Evolutionary conservation across 1,140 invertebrate genomes (phyloP).

Genomic region (Heterodera schachtii): DNA sequence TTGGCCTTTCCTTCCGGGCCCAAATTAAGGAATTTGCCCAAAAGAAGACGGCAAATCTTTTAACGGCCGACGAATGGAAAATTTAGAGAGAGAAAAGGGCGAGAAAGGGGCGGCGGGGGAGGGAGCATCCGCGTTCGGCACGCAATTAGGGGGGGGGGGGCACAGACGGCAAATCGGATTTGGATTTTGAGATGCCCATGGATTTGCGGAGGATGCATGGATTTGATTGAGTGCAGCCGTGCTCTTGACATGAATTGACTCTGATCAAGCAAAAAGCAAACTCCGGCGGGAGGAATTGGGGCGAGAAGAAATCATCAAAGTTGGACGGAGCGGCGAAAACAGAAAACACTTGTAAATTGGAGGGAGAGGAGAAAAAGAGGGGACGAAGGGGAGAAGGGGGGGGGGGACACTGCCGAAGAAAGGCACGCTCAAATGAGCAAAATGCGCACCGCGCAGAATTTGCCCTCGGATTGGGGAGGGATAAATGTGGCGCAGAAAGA

Average conservation of each 20-base stretch:
- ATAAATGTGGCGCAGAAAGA: background rate
- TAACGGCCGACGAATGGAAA: background rate
- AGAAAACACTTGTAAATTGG: background rate
- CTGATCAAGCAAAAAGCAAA: background rate
- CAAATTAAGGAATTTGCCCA: slow-evolving; percentile 4
- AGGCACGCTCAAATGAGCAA: slow-evolving; percentile 2
- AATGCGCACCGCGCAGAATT: background rate
- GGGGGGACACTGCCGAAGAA: background rate
- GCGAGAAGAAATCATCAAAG: background rate
- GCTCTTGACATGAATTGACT: slow-evolving; percentile 2
- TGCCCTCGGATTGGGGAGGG: background rate
- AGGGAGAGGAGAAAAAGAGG: too few relatives aligned
- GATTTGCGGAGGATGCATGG: background rate
- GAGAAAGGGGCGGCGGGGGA: background rate
- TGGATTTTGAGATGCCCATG: background rate
- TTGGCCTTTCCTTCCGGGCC: slow-evolving; percentile 1
- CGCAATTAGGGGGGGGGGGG: too few relatives aligned
- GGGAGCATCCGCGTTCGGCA: background rate
- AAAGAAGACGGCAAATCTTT: slow-evolving; percentile 5
- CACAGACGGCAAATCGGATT: background rate
- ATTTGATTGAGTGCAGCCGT: background rate
- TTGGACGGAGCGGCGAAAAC: background rate
- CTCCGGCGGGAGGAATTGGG: background rate
- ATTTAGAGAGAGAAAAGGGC: background rate
- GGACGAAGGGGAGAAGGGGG: too few relatives aligned